Evolutionary conservation across 2,888 invertebrate genomes (phyloP).

Genomic region (Cosmia pyralina): DNA sequence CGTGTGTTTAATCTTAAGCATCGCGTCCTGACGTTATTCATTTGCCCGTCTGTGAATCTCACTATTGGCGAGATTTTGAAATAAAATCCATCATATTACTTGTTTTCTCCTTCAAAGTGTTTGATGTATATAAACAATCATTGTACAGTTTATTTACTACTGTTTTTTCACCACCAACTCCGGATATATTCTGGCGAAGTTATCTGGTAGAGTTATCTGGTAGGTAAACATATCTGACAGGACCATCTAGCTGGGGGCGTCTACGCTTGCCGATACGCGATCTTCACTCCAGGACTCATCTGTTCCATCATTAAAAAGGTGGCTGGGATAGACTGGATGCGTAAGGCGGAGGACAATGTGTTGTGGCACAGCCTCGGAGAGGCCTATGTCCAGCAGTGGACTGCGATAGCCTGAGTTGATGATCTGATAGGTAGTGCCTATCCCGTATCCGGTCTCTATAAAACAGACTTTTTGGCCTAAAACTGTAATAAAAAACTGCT

Average conservation of each 20-base stretch:
- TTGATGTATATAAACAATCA: background rate
- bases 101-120: background rate
- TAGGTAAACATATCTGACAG: background rate
- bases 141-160: background rate
- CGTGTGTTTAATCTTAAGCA: too few relatives aligned
- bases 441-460: background rate
- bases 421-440: background rate
- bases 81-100: background rate
- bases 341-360: background rate
- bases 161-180: too few relatives aligned
- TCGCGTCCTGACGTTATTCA: background rate
- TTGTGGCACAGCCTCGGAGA: background rate
- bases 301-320: background rate
- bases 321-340: background rate
- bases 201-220: too few relatives aligned
- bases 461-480: background rate
- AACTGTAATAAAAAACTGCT: background rate
- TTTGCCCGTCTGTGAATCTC: background rate
- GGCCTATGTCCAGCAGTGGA: background rate
- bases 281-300: background rate
- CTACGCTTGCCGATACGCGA: background rate
- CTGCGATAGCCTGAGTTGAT: background rate
- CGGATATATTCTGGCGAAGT: too few relatives aligned
- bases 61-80: background rate
- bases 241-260: background rate